phyloP scores from a whole-genome alignment of 2,113 vertebrate genomes.

The Grantiella picta region DNA sequence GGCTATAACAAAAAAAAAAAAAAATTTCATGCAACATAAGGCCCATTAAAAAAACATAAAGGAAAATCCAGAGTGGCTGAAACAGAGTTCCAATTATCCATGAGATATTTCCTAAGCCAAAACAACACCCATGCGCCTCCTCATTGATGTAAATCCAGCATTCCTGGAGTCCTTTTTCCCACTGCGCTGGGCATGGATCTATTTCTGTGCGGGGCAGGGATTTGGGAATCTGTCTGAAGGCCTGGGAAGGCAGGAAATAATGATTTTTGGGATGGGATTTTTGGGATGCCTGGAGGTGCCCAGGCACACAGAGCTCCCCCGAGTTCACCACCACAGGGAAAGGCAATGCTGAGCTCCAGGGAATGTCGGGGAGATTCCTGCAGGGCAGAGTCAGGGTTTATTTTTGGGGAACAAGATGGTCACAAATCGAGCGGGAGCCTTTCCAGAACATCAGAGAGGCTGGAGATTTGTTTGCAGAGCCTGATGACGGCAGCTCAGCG shows the following conservation, averaged over 20 bases:
- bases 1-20: neutral
- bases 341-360: neutral
- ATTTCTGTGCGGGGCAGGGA: neutral
- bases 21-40: neutral
- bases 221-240: neutral
- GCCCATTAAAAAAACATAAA: neutral
- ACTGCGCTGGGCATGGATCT: neutral
- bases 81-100: neutral
- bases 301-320: neutral
- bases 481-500: neutral
- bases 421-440: neutral
- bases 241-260: neutral
- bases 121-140: neutral
- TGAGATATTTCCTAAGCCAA: neutral
- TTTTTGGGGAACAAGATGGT: conserved; percentile 26
- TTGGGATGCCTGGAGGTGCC: too few species aligned
- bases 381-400: neutral
- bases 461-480: neutral
- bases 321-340: neutral
- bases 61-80: neutral
- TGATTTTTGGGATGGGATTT: neutral
- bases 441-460: neutral
- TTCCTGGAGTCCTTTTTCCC: neutral
- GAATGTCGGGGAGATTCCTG: neutral
- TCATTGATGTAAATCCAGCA: accelerated